Base-by-base conservation (phyloP, 2,888 invertebrate species). In the Euclidia mi region DNA sequence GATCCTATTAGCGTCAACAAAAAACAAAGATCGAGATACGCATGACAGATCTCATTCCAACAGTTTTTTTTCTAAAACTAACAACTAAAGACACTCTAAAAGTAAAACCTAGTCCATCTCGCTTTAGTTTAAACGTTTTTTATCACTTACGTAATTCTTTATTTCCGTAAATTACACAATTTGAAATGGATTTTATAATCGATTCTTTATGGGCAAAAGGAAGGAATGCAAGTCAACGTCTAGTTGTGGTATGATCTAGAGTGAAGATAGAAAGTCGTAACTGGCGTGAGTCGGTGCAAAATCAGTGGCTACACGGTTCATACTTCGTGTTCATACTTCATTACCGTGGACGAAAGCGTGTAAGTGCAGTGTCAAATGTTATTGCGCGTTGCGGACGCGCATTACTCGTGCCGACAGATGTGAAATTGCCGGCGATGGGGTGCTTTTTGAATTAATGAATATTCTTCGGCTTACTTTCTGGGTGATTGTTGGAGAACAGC, bases 261-360 rank as follows among this genome's bases (percentile, higher is more conserved):
- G 10, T 20, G 35, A 28, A n/a, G 41, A 62, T 65, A 55, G 73
- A 69, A 64, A 72, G 55, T 43, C 53, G 48, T 40, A 2, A 18
- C 9, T 59, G 52, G 56, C 49, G 50, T 71, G 71, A 65, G 73
- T 65, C 71, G 48, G 56, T 61, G 81, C 82, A 81, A 85, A 87
- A 84, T 85, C 82, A 69, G 82, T 80, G 79, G 78, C 77, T 66
- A 52, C 68, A 73, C 49, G 44, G 78, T 79, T 84, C 79, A 80
- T 81, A n/a, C n/a, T n/a, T n/a, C n/a, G n/a, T n/a, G 78, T 79
- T 84, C 79, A 80, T 81, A 85, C 81, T 77, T 75, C 78, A 82
- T 85, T 87, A 82, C 62, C 45, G 56, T 68, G 79, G 82, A 82
- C 67, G 86, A 88, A 87, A 87, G 88, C 89, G 85, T 88, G 85